Base-by-base conservation (phyloP, 2,113 vertebrate species). In the Rhinoptilus africanus region DNA sequence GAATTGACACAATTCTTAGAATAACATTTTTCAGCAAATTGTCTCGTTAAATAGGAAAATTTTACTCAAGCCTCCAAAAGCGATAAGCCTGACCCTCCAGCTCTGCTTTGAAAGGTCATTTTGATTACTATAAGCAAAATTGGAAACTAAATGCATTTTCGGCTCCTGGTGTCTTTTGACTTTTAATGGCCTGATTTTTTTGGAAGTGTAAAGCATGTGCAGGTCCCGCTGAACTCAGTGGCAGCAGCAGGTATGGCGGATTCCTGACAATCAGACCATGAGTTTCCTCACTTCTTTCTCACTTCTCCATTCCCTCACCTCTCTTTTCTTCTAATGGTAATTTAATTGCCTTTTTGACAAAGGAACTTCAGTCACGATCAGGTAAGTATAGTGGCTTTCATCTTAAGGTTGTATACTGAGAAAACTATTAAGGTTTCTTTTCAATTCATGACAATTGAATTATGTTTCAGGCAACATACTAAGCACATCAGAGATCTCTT, bases 41-140 rank as follows among this genome's bases (percentile, higher is more conserved):
- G 68, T 96, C 81, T 83, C 84, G 35, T 95, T 97, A 98, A 96
- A 98, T 82, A 97, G 54, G 95, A 93, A 97, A 96, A 96, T 96
- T 96, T 96, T 97, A 88, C 88, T 96, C 68, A 96, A 95, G 74
- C 56, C 86, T 97, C 83, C 66, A 91, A 85, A 94, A 89, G 43
- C 1, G 68, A 96, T 97, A 97, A 97, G 95, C 82, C 35, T 97
- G 91, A 96, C 89, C 92, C 95, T 97, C 85, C 80, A 91, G 66
- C 78, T 93, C 62, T 93, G 54, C 89, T 96, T 94, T 97, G 89
- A 97, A 95, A 97, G 97, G 95, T 96, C 97, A 92, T 93, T 98
- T 97, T 97, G 82, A 96, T 96, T 97, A 95, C 91, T 67, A 67
- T 60, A 94, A 82, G 85, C 63, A 86, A 97, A 97, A 97, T 56